These are phyloP conservation scores for Laticauda laticaudata DNA, from an alignment of 2,113 vertebrate genomes.

Conservation along the genomic window DNA sequence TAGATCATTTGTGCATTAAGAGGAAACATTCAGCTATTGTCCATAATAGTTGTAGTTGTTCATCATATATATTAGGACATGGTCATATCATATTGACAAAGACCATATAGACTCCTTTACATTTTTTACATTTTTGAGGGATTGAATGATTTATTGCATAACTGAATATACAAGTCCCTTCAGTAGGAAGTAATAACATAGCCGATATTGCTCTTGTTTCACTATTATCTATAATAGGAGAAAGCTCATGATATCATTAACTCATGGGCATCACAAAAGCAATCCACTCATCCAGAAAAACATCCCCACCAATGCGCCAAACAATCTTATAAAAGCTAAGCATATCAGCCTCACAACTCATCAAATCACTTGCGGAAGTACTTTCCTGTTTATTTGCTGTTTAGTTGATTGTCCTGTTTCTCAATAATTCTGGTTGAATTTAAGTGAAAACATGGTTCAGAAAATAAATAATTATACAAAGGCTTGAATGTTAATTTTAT, in stretches of 20 bases:
- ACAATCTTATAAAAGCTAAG: background rate
- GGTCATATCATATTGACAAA: background rate
- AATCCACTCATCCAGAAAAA: background rate
- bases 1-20: background rate
- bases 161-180: background rate
- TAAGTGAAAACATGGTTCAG: background rate
- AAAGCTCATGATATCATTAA: background rate
- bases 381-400: background rate
- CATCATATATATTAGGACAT: background rate
- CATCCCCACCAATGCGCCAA: background rate
- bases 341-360: background rate
- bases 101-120: background rate
- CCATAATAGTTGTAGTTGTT: background rate
- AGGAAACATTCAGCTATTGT: background rate
- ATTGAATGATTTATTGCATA: background rate
- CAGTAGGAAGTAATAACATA: background rate
- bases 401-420: background rate
- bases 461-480: background rate
- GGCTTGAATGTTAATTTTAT: background rate
- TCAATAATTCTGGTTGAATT: background rate
- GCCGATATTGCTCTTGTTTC: background rate
- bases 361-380: background rate
- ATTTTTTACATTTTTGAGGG: background rate
- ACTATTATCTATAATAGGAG: background rate
- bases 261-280: background rate